Conservation (phyloP, 2,888 invertebrate genomes). For the Melinaea menophilus region DNA sequence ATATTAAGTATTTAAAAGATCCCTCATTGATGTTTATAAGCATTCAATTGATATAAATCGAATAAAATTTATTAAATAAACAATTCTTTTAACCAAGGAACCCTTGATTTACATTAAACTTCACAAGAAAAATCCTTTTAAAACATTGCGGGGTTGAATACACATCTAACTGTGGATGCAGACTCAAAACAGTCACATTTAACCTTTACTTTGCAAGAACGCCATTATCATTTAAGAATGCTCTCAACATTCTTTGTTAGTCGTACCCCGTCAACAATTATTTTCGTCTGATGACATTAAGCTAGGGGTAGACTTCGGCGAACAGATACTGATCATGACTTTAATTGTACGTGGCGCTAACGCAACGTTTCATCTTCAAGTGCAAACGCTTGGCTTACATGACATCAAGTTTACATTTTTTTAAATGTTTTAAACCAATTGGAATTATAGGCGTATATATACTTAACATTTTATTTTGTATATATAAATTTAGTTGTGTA, state of each 20-base stretch:
- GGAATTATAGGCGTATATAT: no score
- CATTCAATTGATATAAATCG: no score
- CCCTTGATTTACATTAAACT: conserved; percentile 1
- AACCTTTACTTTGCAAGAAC: conserved; percentile 17
- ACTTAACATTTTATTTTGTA: no score
- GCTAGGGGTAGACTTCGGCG: conserved; percentile 56
- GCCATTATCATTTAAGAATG: conserved; percentile 31
- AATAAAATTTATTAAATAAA: no score
- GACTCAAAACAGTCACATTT: conserved; percentile 24
- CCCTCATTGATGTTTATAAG: no score
- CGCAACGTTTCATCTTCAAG: conserved; percentile 64
- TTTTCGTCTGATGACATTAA: conserved; percentile 52
- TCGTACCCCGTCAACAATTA: conserved; percentile 42
- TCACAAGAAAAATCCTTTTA: not conserved
- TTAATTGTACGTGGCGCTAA: conserved; percentile 77
- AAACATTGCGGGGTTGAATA: not conserved
- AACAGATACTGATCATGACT: conserved; percentile 73
- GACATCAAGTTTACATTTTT: conserved; percentile 16
- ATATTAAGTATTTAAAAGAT: no score
- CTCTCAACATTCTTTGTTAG: conserved; percentile 27
- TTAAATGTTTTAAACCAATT: not conserved
- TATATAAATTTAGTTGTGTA: no score
- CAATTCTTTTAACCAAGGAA: not conserved
- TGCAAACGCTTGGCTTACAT: conserved; percentile 50
- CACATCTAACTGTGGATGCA: not conserved